A percentile compares a stretch with the other conserved stretches of the same genome.
Conservation (phyloP, 2,113 vertebrate species). For the Takifugu bimaculatus region DNA sequence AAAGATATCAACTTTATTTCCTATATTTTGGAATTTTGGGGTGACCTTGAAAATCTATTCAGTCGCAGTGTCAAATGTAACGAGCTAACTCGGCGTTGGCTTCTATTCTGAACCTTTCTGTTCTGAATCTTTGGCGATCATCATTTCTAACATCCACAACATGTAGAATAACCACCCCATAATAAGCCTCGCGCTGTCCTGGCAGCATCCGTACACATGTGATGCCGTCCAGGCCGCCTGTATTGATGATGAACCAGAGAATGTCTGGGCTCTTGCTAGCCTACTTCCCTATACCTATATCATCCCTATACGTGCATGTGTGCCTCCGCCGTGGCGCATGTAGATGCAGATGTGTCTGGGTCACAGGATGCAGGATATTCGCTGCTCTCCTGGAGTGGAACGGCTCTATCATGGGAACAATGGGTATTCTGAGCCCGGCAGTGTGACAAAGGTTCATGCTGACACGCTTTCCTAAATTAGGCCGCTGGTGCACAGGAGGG, state of each 20-base stretch:
- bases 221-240: slow-evolving; percentile 66
- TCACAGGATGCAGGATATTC: slow-evolving; percentile 49
- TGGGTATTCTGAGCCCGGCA: slow-evolving; percentile 65
- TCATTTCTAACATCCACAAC: background rate
- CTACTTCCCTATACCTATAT: slow-evolving; percentile 66
- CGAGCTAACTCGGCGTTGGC: no score
- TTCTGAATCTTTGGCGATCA: no score
- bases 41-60: no score
- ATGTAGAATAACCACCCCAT: slow-evolving; percentile 8
- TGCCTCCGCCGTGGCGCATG: slow-evolving; percentile 20
- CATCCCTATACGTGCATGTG: slow-evolving; percentile 43
- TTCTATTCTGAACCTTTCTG: no score
- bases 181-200: slow-evolving; percentile 59
- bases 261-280: slow-evolving; percentile 65
- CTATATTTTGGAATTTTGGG: no score
- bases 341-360: slow-evolving; percentile 55
- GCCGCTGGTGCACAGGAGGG: slow-evolving; percentile 62
- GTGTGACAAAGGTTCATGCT: slow-evolving; percentile 73
- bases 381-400: slow-evolving; percentile 44
- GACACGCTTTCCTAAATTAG: slow-evolving; percentile 76
- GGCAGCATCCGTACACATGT: slow-evolving; percentile 62
- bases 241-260: slow-evolving; percentile 72
- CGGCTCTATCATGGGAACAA: slow-evolving; percentile 71
- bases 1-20: no score
- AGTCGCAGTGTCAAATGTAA: no score